phyloP scores from a whole-genome alignment of 2,113 vertebrate genomes.

The Eudyptes chrysolophus region DNA sequence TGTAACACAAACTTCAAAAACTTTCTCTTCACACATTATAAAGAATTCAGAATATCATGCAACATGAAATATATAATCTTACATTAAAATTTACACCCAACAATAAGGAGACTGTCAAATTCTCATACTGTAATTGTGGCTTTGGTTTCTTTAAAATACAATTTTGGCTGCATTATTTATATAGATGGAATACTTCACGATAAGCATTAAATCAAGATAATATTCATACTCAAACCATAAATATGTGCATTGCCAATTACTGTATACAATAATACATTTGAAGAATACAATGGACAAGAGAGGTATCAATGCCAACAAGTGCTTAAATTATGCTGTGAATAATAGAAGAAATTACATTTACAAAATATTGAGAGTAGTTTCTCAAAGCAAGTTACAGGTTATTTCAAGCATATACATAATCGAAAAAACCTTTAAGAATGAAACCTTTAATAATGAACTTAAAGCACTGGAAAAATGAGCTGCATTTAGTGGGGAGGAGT shows the following conservation, averaged over 20 bases:
- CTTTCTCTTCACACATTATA: not conserved
- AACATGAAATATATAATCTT: not conserved
- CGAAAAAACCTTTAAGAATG: not conserved
- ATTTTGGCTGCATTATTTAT: not conserved
- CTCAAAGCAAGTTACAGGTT: not conserved
- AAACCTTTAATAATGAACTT: not conserved
- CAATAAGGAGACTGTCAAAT: not conserved
- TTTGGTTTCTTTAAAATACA: not conserved
- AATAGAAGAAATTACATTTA: not conserved
- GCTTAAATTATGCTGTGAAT: slow-evolving; percentile 2
- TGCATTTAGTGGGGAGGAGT: not conserved
- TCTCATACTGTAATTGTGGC: not conserved
- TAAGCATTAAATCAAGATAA: slow-evolving; percentile 1
- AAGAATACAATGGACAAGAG: no score
- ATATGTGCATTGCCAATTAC: not conserved
- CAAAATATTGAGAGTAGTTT: not conserved
- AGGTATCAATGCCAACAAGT: not conserved
- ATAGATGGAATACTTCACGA: not conserved
- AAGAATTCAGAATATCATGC: not conserved
- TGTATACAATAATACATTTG: not conserved
- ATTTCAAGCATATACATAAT: not conserved
- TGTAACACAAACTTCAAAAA: not conserved
- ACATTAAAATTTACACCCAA: not conserved
- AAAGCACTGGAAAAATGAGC: not conserved
- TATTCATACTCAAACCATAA: not conserved